Conservation (phyloP, 2,113 vertebrate species). For the Chascanopsetta lugubris region DNA sequence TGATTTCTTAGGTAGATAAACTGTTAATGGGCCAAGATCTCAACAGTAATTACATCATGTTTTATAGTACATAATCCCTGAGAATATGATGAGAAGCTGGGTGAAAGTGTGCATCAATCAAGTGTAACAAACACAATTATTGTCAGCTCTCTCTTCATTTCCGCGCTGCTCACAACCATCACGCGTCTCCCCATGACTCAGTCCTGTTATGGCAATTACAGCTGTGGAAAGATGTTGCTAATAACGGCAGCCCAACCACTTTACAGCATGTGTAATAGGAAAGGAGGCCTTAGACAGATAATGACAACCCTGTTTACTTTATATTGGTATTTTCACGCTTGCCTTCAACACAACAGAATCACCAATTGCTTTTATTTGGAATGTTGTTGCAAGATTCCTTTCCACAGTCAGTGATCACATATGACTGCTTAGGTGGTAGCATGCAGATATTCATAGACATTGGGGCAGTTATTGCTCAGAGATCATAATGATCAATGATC, state of each 20-base stretch:
- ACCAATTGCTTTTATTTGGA: slow-evolving; percentile 38
- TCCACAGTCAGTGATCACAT: neutral
- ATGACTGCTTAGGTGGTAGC: neutral
- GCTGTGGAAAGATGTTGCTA: slow-evolving; percentile 67
- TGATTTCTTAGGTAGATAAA: slow-evolving; percentile 68
- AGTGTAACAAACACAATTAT: slow-evolving; percentile 76
- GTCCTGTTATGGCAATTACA: slow-evolving; percentile 74
- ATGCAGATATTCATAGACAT: neutral
- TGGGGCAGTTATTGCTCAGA: too few relatives aligned
- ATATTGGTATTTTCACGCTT: slow-evolving; percentile 66
- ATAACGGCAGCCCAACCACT: slow-evolving; percentile 77
- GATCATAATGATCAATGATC: too few relatives aligned
- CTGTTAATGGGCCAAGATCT: slow-evolving; percentile 69
- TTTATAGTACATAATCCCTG: slow-evolving; percentile 73
- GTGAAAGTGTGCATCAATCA: slow-evolving; percentile 75
- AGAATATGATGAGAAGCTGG: slow-evolving; percentile 69
- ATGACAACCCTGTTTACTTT: slow-evolving; percentile 68
- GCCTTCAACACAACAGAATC: slow-evolving; percentile 44
- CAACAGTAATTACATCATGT: slow-evolving; percentile 76
- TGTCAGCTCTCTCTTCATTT: slow-evolving; percentile 60
- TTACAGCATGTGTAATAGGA: slow-evolving; percentile 56
- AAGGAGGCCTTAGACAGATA: slow-evolving; percentile 59
- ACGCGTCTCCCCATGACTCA: slow-evolving; percentile 69
- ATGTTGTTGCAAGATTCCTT: slow-evolving; percentile 2
- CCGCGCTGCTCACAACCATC: slow-evolving; percentile 59